Evolutionary conservation across 2,888 invertebrate genomes (phyloP), one percentile per base, ranked within the genome.

Genomic region (Pachymerium ferrugineum): DNA sequence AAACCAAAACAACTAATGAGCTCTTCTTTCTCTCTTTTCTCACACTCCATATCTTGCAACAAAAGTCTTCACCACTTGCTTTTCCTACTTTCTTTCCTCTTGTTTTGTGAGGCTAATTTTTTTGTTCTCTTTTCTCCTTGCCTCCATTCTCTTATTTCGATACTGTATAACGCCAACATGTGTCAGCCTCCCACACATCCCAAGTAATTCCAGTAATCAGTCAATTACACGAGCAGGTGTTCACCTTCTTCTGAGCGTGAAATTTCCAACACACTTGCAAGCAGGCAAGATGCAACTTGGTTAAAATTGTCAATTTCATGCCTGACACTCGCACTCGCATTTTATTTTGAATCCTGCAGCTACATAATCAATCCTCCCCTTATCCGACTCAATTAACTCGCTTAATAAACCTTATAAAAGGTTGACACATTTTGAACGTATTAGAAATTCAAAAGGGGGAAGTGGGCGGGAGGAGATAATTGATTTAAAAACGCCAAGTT

Each of bases 191-290:
- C 4, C 47, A 47, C 38, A 38, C 47, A 47, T 19, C n/a, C 16
- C 47, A 22, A 47, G 47, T 47, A 4, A 47, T 47, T 47, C 47
- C 47, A 16, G 47, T 47, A 47, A 47, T 47, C 47, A 47, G 47
- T 47, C 47, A 47, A 47, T 47, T 47, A 47, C 47, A 47, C n/a
- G 47, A 47, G 47, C 47, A 47, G 47, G 47, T 47, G 47, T 47
- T 47, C 47, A 47, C n/a, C 47, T 47, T 47, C 47, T 47, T 47
- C 47, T 47, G 47, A 47, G 47, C 47, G 47, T 47, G 47, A 47
- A 47, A 47, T 47, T 47, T 47, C 47, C 1, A 47, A 14, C 47
- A 47, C 47, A 47, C 47, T 47, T 47, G 16, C 47, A 47, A 16
- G 1, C 22, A 47, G 22, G 47, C 6, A 4, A 47, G 47, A 47